A percentile compares a stretch with the other conserved stretches of the same genome.
These are phyloP conservation scores for Pipra filicauda DNA, from an alignment of 2,113 vertebrate genomes.

Conservation along the genomic window DNA sequence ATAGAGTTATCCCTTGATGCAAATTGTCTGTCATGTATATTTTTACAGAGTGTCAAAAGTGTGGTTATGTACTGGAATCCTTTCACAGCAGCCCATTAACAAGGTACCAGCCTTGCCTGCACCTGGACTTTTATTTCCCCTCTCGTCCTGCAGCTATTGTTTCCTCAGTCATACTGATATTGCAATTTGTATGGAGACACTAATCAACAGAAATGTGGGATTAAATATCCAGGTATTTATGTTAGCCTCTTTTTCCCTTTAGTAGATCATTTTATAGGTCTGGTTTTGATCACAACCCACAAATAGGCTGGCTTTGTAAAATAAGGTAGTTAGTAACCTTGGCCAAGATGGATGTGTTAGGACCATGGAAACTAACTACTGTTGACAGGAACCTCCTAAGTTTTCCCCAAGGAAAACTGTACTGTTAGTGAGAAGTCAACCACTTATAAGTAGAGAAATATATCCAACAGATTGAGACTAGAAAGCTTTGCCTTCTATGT, in stretches of 20 bases:
- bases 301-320: background rate
- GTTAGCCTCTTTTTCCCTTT: background rate
- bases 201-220: background rate
- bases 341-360: background rate
- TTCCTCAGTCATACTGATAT: background rate
- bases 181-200: background rate
- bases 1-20: background rate
- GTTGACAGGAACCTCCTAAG: background rate
- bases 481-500: background rate
- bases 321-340: background rate
- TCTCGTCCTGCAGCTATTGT: background rate
- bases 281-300: background rate
- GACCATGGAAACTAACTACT: background rate
- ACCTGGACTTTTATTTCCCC: background rate
- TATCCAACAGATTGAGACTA: background rate
- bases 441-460: background rate
- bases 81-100: background rate
- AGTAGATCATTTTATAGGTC: background rate
- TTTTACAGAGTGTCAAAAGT: background rate
- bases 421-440: background rate
- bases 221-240: background rate
- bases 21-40: background rate
- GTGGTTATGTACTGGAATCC: background rate
- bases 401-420: background rate
- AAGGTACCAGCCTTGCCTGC: background rate